These are phyloP conservation scores for Saccostrea glomerata DNA, from an alignment of 1,140 invertebrate species.

Conservation along the genomic window DNA sequence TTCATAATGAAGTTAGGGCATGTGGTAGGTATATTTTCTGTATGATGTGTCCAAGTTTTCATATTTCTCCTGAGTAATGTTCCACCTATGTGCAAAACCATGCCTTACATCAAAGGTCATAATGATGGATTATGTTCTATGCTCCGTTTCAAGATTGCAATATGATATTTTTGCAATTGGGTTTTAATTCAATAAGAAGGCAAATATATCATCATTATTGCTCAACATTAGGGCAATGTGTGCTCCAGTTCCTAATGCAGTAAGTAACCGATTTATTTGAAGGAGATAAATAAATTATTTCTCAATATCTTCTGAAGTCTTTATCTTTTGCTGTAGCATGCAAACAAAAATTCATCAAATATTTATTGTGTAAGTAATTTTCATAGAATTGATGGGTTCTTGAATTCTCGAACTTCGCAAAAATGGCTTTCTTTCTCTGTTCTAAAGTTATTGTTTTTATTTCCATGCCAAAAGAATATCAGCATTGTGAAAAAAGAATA, in stretches of 20 bases:
- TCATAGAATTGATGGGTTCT: background rate
- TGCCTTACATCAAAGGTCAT: constrained; percentile 14
- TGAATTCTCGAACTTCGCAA: background rate
- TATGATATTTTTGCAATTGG: constrained; percentile 30
- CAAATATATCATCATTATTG: constrained; percentile 25
- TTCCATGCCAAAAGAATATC: background rate
- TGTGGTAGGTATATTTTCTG: constrained; percentile 24
- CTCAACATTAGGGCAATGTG: constrained; percentile 3
- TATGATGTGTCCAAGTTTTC: background rate
- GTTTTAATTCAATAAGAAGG: constrained; percentile 25
- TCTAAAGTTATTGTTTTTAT: background rate
- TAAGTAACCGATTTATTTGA: constrained; percentile 30
- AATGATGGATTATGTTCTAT: constrained; percentile 12
- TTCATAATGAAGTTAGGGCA: background rate
- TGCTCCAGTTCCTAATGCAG: constrained; percentile 7
- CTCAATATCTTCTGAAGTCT: constrained; percentile 14
- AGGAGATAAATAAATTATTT: constrained; percentile 25
- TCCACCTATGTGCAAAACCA: background rate
- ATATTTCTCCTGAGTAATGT: background rate
- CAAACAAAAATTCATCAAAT: constrained; percentile 19
- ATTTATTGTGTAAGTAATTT: background rate
- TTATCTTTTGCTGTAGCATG: background rate
- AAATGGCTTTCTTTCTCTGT: background rate
- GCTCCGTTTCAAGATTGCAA: constrained; percentile 5
- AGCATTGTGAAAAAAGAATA: background rate